Evolutionary conservation across 2,113 vertebrate genomes (phyloP).

Genomic region (Machaerirhynchus nigripectus): DNA sequence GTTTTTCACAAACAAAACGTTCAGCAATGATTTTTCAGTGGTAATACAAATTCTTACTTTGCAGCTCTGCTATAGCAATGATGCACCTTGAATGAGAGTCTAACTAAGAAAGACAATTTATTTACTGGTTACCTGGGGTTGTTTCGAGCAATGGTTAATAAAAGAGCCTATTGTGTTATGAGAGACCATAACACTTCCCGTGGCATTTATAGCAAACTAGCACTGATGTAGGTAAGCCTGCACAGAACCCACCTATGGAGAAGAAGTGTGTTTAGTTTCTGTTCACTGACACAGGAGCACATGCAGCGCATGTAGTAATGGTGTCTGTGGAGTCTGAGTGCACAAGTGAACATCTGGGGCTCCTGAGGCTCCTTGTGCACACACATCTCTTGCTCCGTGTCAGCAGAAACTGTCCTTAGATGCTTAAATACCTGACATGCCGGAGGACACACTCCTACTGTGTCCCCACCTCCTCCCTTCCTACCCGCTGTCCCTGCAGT

Average conservation of each 20-base stretch:
- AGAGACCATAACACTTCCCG: not conserved
- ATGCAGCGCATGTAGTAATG: not conserved
- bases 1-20: not conserved
- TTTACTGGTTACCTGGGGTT: not conserved
- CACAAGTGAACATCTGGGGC: not conserved
- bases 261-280: not conserved
- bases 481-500: accelerated
- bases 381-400: not conserved
- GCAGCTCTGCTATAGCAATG: not conserved
- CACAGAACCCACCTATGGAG: not conserved
- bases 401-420: not conserved
- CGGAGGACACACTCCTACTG: not conserved
- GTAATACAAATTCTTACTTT: not conserved
- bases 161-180: not conserved
- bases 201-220: not conserved
- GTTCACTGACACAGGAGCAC: not conserved
- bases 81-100: not conserved
- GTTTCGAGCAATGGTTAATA: not conserved
- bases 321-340: not conserved
- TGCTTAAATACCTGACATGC: not conserved
- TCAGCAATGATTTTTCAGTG: not conserved
- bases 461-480: not conserved
- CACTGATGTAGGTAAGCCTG: not conserved
- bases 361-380: not conserved
- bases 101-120: not conserved